phyloP scores from a whole-genome alignment of 1,140 invertebrate genomes.

The Zelostemma sp. region DNA sequence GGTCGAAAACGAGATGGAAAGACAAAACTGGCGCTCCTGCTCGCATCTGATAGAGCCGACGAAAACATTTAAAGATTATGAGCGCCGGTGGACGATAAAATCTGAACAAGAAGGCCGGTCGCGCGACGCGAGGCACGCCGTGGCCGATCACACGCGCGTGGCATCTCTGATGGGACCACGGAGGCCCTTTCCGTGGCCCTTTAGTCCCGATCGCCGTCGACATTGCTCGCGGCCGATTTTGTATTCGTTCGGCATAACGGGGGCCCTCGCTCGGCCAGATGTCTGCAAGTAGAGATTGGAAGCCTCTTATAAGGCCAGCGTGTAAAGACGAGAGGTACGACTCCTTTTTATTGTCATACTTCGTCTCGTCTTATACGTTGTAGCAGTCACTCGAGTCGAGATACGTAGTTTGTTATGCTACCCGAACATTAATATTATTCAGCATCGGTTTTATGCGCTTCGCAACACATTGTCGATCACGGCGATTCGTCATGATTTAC shows the following conservation, averaged over 20 bases:
- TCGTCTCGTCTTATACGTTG: conserved; percentile 17
- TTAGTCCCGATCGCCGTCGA: conserved; percentile 15
- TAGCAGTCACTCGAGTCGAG: conserved; percentile 21
- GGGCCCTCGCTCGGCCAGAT: conserved; percentile 25
- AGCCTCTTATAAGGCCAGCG: conserved; percentile 36
- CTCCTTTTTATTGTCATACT: conserved; percentile 33
- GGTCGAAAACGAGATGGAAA: neutral
- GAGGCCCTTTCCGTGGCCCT: conserved; percentile 19
- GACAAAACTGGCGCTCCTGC: conserved; percentile 45
- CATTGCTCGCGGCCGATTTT: conserved; percentile 36
- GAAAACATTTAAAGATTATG: conserved; percentile 55
- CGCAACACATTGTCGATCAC: conserved; percentile 13
- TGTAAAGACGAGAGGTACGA: conserved; percentile 25
- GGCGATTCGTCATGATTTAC: neutral
- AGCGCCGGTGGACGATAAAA: conserved; percentile 50
- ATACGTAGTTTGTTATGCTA: conserved; percentile 13
- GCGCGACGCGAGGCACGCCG: conserved; percentile 52
- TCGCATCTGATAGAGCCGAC: conserved; percentile 58
- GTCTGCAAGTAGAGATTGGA: conserved; percentile 27
- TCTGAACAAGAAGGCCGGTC: conserved; percentile 46
- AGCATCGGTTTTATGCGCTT: conserved; percentile 4
- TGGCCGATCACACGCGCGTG: conserved; percentile 54
- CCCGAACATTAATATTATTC: conserved; percentile 24
- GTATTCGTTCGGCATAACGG: conserved; percentile 53
- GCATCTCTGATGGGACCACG: conserved; percentile 56